Evolutionary conservation across 2,113 vertebrate genomes (phyloP), one percentile per base, ranked within the genome.

Genomic region (Phainopepla nitens): DNA sequence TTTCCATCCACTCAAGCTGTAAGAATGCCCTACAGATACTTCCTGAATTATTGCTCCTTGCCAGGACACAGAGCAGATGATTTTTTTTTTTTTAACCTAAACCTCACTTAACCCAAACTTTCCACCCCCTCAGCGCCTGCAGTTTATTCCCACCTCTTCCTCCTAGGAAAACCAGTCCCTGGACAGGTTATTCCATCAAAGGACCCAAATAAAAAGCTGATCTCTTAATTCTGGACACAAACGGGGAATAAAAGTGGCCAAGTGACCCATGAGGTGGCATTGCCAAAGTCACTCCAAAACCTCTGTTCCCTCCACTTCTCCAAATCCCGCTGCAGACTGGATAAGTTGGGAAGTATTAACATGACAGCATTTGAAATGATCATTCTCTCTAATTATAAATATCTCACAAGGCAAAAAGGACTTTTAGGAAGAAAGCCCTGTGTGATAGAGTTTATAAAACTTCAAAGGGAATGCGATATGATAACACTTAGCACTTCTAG

Each of bases 401-500:
- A 94, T 89, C 84, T 96, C 88, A 87, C 90, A 71, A 88, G 79
- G 94, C 87, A 91, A 95, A 96, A 94, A 96, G 95, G 96, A 96
- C 93, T 95, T 94, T 96, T 93, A 96, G 94, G 90, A 77, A 58
- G 64, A 91, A 87, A 94, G 95, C 82, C 85, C 90, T 44, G 45
- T 80, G 88, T 87, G 95, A 82, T 24, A 90, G 95, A 97, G 92
- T 89, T 94, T 96, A 71, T 94, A 85, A 66, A 96, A 95, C 96
- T 97, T 97, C 97, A 97, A 97, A 95, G 96, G 73, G 87, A 96
- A 96, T 95, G 91, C 0, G 81, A 93, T 87, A 97, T 93, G 95
- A 95, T 97, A 96, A 96, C 85, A 91, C 83, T 97, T 95, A 96
- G 94, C 90, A 90, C 92, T 96, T 94, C 90, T 56, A 91, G 95